Base-by-base conservation (phyloP, 2,888 invertebrate species). In the Drosophila tripunctata region DNA sequence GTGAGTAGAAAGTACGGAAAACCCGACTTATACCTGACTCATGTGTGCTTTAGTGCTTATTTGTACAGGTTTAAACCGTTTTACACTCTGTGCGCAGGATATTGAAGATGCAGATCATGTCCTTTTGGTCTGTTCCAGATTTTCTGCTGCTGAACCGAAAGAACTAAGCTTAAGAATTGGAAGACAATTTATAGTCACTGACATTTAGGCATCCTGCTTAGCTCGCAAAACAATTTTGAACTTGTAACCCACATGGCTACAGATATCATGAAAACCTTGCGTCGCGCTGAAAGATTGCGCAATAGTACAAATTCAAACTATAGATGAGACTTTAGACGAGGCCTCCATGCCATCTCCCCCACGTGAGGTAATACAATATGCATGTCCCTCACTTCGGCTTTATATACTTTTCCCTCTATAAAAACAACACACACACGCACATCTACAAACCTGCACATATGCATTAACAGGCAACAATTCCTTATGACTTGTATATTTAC, bases 401-500 rank as follows among this genome's bases (percentile, higher is more conserved):
- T n/a, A n/a, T n/a, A n/a, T n/a, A n/a, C n/a, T n/a, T n/a, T n/a
- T n/a, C n/a, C n/a, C n/a, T n/a, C n/a, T n/a, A n/a, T n/a, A n/a
- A n/a, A n/a, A n/a, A n/a, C n/a, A n/a, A 19, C 1, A 22, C 24
- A 12, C 17, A 47, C 8, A 12, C 21, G n/a, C 27, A 27, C 12
- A 27, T 6, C 15, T 12, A 36, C 2, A 12, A 1, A 10, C n/a
- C n/a, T n/a, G n/a, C n/a, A n/a, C n/a, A n/a, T n/a, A n/a, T n/a
- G n/a, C 7, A 14, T 17, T 17, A 24, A 8, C 14, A 21, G 35
- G n/a, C 19, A 24, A 31, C 44, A 41, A 52, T 15, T 12, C 48
- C 31, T 47, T 51, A 69, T 77, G 67, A 71, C 44, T 36, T 43
- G 35, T 4, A 10, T 21, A n/a, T 10, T 15, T 86, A 80, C 79